Percentiles rank a stretch among this genome's conserved stretches.
These are phyloP conservation scores for Mythimna loreyi DNA, from an alignment of 2,888 invertebrate species.

Conservation along the genomic window DNA sequence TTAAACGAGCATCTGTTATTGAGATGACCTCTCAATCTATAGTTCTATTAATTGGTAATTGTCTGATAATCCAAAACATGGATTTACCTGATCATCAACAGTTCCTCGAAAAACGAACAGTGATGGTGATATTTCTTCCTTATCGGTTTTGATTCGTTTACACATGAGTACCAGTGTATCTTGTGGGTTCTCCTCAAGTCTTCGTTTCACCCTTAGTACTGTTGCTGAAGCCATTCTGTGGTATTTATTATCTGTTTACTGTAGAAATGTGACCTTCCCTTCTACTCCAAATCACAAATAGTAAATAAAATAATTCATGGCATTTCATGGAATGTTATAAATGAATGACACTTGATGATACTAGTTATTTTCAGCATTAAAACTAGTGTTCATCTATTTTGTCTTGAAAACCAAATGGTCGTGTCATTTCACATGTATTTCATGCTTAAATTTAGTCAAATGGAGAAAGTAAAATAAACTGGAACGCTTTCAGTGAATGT, in stretches of 20 bases:
- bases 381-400: too few species aligned
- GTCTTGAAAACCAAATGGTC: too few species aligned
- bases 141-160: slow-evolving; percentile 92
- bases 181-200: slow-evolving; percentile 93
- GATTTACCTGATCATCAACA: slow-evolving; percentile 91
- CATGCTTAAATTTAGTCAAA: too few species aligned
- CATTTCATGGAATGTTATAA: too few species aligned
- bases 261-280: neutral
- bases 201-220: slow-evolving; percentile 94
- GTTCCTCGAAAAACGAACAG: slow-evolving; percentile 94
- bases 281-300: too few species aligned
- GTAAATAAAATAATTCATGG: too few species aligned
- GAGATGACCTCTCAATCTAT: neutral
- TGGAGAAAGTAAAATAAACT: too few species aligned
- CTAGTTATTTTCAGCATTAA: too few species aligned
- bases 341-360: too few species aligned
- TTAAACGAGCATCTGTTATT: neutral
- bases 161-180: slow-evolving; percentile 93
- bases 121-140: slow-evolving; percentile 89
- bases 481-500: too few species aligned
- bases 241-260: neutral
- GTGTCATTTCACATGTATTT: too few species aligned
- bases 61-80: neutral
- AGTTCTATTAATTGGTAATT: neutral
- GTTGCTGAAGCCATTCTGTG: slow-evolving; percentile 81